A percentile compares a stretch with the other conserved stretches of the same genome.
phyloP scores from a whole-genome alignment of 2,113 vertebrate genomes.

The Sialia sialis region DNA sequence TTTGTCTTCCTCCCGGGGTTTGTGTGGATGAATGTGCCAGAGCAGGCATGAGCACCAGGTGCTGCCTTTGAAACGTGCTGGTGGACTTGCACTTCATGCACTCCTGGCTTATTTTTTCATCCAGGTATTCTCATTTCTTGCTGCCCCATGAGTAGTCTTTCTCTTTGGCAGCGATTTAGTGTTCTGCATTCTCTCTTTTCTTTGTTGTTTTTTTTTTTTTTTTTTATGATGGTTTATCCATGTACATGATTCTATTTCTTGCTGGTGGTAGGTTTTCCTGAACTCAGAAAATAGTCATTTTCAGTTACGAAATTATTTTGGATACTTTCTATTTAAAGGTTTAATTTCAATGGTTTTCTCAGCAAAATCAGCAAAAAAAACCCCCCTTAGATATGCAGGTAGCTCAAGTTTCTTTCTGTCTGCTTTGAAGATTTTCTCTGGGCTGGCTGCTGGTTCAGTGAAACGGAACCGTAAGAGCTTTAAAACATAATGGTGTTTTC shows the following conservation, averaged over 20 bases:
- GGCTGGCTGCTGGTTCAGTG: not conserved
- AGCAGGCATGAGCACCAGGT: not conserved
- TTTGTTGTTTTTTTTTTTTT: not conserved
- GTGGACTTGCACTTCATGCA: not conserved
- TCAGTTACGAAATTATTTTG: not conserved
- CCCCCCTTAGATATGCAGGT: not conserved
- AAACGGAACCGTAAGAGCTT: not conserved
- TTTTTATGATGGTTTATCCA: not conserved
- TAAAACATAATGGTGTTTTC: not conserved
- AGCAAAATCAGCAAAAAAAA: not conserved
- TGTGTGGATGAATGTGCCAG: not conserved
- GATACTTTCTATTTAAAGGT: not conserved
- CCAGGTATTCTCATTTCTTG: not conserved
- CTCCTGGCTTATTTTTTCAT: not conserved
- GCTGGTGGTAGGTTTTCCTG: not conserved
- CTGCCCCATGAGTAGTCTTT: not conserved
- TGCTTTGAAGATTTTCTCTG: not conserved
- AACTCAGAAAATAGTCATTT: not conserved
- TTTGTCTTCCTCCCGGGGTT: not conserved
- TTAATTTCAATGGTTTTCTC: not conserved
- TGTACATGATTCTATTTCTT: rapidly evolving
- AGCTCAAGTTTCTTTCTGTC: not conserved
- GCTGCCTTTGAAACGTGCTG: not conserved
- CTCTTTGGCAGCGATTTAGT: not conserved
- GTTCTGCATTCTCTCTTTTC: not conserved